These are phyloP conservation scores for Serripes groenlandicus DNA, from an alignment of 2,888 invertebrate species.

Conservation along the genomic window DNA sequence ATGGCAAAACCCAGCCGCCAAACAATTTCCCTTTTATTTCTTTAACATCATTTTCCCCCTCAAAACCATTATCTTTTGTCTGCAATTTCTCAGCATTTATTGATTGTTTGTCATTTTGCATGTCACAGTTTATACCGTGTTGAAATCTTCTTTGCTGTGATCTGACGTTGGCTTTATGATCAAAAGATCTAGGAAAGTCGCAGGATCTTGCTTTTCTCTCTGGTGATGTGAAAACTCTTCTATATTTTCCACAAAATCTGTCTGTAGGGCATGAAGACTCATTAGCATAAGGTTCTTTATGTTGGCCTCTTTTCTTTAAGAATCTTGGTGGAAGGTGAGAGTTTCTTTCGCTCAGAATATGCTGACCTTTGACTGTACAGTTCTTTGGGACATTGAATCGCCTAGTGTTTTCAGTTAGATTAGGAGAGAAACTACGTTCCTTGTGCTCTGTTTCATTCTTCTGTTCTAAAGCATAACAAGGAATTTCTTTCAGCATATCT, in stretches of 20 bases:
- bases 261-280: neutral
- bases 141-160: neutral
- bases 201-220: no score
- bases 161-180: neutral
- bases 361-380: no score
- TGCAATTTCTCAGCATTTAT: neutral
- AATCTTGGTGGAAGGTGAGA: neutral
- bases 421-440: no score
- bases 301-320: neutral
- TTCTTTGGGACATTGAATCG: no score
- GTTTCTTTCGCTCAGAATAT: neutral
- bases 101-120: no score
- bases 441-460: no score
- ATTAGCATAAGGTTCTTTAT: neutral
- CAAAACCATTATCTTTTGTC: neutral
- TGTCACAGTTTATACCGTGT: no score
- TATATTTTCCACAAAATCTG: neutral
- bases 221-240: neutral
- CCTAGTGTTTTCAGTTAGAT: no score
- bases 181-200: no score
- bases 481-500: no score
- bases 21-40: neutral
- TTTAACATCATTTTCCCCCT: neutral
- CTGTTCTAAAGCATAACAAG: no score
- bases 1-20: constrained; percentile 2